A percentile compares a stretch with the other conserved stretches of the same genome.
phyloP scores from a whole-genome alignment of 2,113 vertebrate species.

The Hyperopisus bebe region DNA sequence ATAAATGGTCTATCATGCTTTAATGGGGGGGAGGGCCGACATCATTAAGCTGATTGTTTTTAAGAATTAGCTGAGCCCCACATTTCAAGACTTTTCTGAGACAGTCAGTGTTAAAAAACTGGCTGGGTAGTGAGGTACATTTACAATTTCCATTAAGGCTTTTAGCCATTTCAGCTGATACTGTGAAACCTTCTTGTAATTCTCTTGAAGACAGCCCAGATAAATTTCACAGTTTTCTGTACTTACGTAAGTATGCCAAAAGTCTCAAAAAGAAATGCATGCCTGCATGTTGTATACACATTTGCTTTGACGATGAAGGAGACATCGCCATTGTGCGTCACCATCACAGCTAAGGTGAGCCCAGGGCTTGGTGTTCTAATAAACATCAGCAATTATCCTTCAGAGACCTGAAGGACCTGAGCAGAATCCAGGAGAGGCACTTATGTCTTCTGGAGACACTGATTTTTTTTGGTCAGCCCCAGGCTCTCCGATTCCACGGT shows the following conservation, averaged over 20 bases:
- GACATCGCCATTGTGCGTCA: neutral
- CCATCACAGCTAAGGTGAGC: neutral
- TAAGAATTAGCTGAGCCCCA: neutral
- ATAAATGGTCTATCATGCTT: neutral
- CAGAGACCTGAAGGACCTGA: neutral
- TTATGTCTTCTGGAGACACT: neutral
- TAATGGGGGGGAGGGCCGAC: neutral
- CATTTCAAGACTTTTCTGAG: neutral
- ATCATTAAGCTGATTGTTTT: neutral
- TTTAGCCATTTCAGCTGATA: neutral
- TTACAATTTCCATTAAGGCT: neutral
- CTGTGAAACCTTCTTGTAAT: neutral
- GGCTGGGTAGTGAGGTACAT: neutral
- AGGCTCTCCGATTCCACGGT: neutral
- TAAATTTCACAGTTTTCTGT: neutral
- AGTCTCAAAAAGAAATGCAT: neutral
- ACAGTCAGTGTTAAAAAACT: neutral
- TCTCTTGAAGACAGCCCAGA: neutral
- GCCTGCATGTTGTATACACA: neutral
- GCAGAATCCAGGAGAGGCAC: neutral
- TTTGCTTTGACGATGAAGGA: neutral
- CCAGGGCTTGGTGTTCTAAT: neutral
- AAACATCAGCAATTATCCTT: neutral
- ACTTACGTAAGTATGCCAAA: neutral
- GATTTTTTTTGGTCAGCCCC: neutral